Evolutionary conservation across 2,113 vertebrate genomes (phyloP).

Genomic region (Cyrtonyx montezumae): DNA sequence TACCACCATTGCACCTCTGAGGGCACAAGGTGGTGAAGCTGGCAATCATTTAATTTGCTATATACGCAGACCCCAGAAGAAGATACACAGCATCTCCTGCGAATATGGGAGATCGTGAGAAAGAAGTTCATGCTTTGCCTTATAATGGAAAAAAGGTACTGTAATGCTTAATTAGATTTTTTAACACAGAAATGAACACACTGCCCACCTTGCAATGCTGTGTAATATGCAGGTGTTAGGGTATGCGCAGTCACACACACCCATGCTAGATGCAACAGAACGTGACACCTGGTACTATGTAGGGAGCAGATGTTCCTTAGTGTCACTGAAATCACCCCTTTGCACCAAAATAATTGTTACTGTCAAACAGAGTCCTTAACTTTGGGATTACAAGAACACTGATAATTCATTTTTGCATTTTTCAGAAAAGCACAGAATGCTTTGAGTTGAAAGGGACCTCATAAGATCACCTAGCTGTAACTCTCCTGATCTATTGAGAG

Average conservation of each 20-base stretch:
- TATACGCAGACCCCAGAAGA: not conserved
- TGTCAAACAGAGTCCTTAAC: not conserved
- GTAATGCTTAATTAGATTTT: not conserved
- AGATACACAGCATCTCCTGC: not conserved
- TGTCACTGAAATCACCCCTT: not conserved
- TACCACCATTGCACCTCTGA: not conserved
- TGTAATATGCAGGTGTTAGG: not conserved
- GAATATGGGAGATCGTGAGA: not conserved
- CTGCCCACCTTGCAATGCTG: rapidly evolving
- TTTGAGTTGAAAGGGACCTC: not conserved
- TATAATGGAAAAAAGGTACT: not conserved
- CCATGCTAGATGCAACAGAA: not conserved
- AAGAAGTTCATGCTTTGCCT: not conserved
- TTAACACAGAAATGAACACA: not conserved
- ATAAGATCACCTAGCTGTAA: not conserved
- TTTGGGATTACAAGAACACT: rapidly evolving
- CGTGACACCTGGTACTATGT: rapidly evolving
- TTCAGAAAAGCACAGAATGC: not conserved
- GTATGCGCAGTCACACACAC: not conserved
- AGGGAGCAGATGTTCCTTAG: not conserved
- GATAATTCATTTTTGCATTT: not conserved
- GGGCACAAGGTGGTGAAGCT: not conserved
- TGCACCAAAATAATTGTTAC: not conserved
- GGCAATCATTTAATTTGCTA: not conserved
- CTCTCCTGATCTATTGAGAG: no score